Percentiles rank a stretch among this genome's conserved stretches.
These are phyloP conservation scores for Bradypodion pumilum DNA, from an alignment of 2,797 vertebrate species.

Conservation along the genomic window DNA sequence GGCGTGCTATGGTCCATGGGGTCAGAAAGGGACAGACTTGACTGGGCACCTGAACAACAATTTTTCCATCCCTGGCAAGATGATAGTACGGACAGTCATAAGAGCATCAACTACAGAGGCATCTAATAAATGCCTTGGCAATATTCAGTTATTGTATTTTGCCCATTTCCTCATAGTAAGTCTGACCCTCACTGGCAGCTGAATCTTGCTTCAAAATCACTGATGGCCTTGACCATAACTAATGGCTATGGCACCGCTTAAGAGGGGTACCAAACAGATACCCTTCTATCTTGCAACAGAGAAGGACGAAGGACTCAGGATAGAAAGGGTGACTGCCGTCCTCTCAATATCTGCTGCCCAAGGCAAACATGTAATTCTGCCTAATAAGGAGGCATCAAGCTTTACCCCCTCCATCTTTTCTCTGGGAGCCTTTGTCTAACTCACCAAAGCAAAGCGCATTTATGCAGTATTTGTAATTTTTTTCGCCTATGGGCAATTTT, in stretches of 20 bases:
- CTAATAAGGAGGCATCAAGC: background rate
- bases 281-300: background rate
- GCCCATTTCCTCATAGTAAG: background rate
- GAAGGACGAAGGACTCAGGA: background rate
- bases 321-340: background rate
- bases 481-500: no score
- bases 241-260: no score
- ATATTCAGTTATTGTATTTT: background rate
- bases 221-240: background rate
- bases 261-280: background rate
- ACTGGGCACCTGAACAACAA: no score
- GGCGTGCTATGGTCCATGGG: no score
- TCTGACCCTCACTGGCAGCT: background rate
- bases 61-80: background rate
- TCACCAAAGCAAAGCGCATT: background rate
- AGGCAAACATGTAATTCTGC: background rate
- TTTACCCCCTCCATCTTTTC: no score
- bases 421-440: background rate
- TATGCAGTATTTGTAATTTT: no score
- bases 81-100: no score
- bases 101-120: background rate
- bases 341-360: background rate
- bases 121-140: background rate
- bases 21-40: no score
- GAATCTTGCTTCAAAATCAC: background rate